phyloP scores from a whole-genome alignment of 2,113 vertebrate genomes.

The Ictidomys tridecemlineatus region DNA sequence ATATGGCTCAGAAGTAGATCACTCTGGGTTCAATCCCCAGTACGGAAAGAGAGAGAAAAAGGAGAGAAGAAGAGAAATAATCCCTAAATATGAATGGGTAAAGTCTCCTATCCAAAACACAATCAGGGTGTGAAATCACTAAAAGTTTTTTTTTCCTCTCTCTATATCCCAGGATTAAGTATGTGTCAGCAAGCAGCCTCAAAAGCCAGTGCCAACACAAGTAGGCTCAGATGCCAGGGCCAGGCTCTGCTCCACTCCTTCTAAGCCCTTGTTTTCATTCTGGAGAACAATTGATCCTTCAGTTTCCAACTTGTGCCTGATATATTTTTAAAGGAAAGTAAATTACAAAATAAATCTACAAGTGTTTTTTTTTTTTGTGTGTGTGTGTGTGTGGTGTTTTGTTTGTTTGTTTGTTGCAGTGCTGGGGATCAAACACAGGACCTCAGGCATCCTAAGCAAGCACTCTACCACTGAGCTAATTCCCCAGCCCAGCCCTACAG shows the following conservation, averaged over 20 bases:
- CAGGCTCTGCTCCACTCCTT: not conserved
- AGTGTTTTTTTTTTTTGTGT: too few relatives aligned
- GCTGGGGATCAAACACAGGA: not conserved
- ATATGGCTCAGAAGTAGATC: too few relatives aligned
- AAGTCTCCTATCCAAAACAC: not conserved
- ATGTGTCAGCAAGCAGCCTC: not conserved
- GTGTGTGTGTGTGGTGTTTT: not conserved
- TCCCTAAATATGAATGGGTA: not conserved
- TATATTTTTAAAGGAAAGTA: not conserved
- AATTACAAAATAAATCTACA: not conserved
- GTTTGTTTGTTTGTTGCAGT: not conserved
- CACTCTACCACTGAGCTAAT: not conserved
- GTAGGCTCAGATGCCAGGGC: not conserved
- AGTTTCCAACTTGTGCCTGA: not conserved
- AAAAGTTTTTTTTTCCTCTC: not conserved
- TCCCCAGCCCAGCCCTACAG: not conserved
- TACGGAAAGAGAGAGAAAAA: too few relatives aligned
- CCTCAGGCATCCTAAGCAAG: not conserved
- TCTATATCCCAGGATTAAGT: not conserved
- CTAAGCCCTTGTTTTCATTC: fast-evolving
- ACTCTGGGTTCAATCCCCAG: too few relatives aligned
- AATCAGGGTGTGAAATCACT: not conserved
- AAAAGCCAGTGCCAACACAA: not conserved
- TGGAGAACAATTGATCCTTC: not conserved
- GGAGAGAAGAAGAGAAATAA: not conserved